Conservation (phyloP, 2,888 invertebrate genomes). For the Cheilosia vulpina region DNA sequence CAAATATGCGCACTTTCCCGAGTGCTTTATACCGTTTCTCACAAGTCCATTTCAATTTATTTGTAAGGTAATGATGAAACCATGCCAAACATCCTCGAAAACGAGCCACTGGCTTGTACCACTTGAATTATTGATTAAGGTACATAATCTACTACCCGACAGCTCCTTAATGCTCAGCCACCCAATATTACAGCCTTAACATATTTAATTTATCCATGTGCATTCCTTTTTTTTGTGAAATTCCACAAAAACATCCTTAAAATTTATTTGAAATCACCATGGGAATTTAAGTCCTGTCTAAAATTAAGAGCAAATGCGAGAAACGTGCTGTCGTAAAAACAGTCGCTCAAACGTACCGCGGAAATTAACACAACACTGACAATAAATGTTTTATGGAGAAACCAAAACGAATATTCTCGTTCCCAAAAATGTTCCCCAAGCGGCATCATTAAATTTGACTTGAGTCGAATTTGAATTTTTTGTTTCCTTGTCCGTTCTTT, state of each 20-base stretch:
- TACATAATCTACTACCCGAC: not conserved
- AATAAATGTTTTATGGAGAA: conserved; percentile 23
- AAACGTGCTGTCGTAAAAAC: not conserved
- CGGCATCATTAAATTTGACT: conserved; percentile 13
- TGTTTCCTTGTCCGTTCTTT: too few relatives aligned
- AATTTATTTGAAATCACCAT: not conserved
- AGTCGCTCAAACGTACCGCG: conserved; percentile 1
- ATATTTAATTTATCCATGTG: conserved; percentile 19
- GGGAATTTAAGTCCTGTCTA: not conserved
- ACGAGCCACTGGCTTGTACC: not conserved
- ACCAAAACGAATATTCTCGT: not conserved
- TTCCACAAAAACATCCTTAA: not conserved
- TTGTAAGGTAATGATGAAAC: not conserved
- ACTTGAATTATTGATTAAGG: conserved; percentile 25
- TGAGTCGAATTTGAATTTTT: not conserved
- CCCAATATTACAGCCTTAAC: not conserved
- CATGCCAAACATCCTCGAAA: conserved; percentile 3
- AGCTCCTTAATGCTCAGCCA: not conserved
- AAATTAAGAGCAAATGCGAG: not conserved
- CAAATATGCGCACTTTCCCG: not conserved
- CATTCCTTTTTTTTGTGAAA: not conserved
- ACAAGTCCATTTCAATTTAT: conserved; percentile 19
- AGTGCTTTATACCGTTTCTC: not conserved
- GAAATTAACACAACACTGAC: conserved; percentile 16
- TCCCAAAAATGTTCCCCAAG: not conserved